Conservation (phyloP, 2,113 vertebrate genomes). For the Bubo scandiacus region DNA sequence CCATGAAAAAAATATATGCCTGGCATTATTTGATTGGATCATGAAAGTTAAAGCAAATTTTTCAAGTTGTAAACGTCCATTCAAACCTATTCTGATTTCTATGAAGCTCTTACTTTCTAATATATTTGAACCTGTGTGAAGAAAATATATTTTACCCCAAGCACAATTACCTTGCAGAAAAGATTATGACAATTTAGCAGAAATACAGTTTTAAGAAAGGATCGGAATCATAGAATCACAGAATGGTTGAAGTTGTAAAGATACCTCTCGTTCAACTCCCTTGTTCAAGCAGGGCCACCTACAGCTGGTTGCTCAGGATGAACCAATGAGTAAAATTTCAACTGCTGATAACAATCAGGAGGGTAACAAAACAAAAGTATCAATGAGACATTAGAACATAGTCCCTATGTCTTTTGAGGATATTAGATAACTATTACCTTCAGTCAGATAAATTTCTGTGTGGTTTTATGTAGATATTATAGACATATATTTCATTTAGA, state of each 20-base stretch:
- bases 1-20: neutral
- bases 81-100: neutral
- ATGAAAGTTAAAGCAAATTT: neutral
- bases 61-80: neutral
- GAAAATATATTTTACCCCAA: neutral
- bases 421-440: neutral
- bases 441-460: neutral
- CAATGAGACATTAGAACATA: neutral
- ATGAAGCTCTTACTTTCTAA: neutral
- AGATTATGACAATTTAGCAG: neutral
- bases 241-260: neutral
- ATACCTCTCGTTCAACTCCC: neutral
- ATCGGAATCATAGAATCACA: neutral
- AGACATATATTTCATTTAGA: neutral
- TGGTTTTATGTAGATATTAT: neutral
- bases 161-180: neutral
- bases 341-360: neutral
- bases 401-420: neutral
- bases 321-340: neutral
- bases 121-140: neutral
- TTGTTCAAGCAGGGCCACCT: neutral
- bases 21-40: neutral
- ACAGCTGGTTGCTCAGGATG: neutral
- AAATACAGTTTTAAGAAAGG: neutral
- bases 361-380: neutral